These are phyloP conservation scores for Lophotis ruficrista DNA, from an alignment of 2,113 vertebrate species.

Conservation along the genomic window DNA sequence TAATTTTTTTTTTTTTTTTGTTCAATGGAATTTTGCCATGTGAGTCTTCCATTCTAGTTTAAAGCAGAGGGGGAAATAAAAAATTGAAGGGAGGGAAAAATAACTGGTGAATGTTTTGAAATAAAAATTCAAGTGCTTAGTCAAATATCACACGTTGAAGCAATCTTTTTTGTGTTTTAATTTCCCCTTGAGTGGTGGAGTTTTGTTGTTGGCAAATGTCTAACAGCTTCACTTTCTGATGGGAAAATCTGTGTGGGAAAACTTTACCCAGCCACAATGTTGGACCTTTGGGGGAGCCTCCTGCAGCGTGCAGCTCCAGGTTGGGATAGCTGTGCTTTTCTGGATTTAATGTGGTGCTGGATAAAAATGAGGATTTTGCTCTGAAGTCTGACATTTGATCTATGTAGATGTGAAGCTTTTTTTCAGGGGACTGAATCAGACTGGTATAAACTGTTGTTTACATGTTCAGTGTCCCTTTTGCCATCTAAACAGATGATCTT, in stretches of 20 bases:
- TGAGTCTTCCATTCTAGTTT: background rate
- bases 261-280: background rate
- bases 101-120: background rate
- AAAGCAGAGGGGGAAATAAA: background rate
- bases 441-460: background rate
- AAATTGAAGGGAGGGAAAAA: background rate
- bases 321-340: background rate
- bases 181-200: background rate
- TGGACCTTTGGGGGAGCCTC: background rate
- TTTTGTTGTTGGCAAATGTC: slow-evolving; percentile 19
- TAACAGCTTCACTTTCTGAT: slow-evolving; percentile 19
- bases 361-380: background rate
- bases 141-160: background rate
- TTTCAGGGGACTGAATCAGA: background rate
- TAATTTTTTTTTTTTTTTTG: background rate
- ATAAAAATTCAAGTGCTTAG: background rate
- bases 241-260: slow-evolving; percentile 50
- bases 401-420: background rate
- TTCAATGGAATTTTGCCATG: background rate
- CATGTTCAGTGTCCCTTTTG: background rate
- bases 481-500: background rate
- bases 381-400: background rate
- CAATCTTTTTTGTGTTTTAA: slow-evolving; percentile 7
- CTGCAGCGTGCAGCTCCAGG: background rate
- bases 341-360: background rate